phyloP scores from a whole-genome alignment of 2,888 invertebrate species.

The Pyralis farinalis region DNA sequence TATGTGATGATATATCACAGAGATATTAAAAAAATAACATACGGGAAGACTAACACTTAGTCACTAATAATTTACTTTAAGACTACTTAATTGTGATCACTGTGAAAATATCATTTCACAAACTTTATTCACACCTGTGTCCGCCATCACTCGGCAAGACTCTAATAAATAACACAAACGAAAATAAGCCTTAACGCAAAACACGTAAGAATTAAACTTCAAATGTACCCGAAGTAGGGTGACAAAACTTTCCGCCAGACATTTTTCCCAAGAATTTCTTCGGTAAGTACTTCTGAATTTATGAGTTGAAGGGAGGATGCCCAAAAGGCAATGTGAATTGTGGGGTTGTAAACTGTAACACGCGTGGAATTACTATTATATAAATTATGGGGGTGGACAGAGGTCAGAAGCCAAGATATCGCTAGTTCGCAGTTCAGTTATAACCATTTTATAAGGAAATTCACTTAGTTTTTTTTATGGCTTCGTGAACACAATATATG shows the following conservation, averaged over 20 bases:
- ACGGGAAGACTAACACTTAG: too few species aligned
- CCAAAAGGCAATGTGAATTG: slow-evolving; percentile 6
- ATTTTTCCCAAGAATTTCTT: slow-evolving; percentile 6
- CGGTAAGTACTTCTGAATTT: slow-evolving; percentile 7
- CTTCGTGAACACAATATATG: too few species aligned
- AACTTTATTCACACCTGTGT: slow-evolving; percentile 16
- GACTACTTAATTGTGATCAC: slow-evolving; percentile 6
- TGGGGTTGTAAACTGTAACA: slow-evolving; percentile 8
- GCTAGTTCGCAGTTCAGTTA: neutral
- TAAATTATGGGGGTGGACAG: slow-evolving; percentile 10
- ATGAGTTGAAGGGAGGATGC: slow-evolving; percentile 1
- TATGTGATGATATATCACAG: too few species aligned
- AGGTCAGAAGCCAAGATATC: slow-evolving; percentile 4
- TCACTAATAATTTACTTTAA: too few species aligned
- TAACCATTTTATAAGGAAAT: too few species aligned
- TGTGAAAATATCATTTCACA: slow-evolving; percentile 17
- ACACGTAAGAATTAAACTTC: neutral
- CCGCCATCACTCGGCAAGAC: slow-evolving; percentile 1
- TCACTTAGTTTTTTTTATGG: too few species aligned
- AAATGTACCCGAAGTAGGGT: neutral
- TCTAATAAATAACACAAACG: neutral
- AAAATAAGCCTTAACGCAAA: slow-evolving; percentile 7
- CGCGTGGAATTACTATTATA: slow-evolving; percentile 5
- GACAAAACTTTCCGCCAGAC: slow-evolving; percentile 2
- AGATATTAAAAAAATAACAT: too few species aligned